Conservation (phyloP, 2,888 invertebrate genomes). For the Thymelicus sylvestris region DNA sequence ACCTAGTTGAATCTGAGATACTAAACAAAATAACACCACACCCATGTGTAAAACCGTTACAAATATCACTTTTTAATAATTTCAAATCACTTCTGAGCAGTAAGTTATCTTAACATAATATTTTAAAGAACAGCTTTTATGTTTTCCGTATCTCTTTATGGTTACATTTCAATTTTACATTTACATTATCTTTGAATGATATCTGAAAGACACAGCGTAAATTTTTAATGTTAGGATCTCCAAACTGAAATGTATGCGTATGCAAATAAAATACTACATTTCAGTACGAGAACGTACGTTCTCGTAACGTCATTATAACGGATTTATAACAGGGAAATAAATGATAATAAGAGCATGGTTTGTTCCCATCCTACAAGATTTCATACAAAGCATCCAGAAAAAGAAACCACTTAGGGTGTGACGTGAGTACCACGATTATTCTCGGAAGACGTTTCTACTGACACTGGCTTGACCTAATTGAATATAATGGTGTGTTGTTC, state of each 20-base stretch:
- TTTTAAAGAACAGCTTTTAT: background rate
- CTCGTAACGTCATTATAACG: constrained; percentile 39
- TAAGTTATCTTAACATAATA: too few species aligned
- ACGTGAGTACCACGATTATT: constrained; percentile 80
- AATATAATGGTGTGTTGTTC: constrained; percentile 81
- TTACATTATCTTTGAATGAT: background rate
- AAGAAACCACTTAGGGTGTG: constrained; percentile 79
- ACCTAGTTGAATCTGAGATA: background rate
- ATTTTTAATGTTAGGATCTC: constrained; percentile 34
- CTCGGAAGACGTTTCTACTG: constrained; percentile 74
- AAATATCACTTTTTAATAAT: too few species aligned
- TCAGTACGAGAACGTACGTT: too few species aligned
- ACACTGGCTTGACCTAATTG: constrained; percentile 81
- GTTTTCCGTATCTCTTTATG: constrained; percentile 12
- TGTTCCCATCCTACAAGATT: constrained; percentile 62
- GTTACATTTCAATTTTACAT: constrained; percentile 1
- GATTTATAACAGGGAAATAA: constrained; percentile 56
- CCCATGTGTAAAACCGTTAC: too few species aligned
- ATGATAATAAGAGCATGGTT: constrained; percentile 59
- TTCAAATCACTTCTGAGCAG: too few species aligned
- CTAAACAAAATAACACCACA: background rate
- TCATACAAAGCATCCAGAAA: constrained; percentile 71
- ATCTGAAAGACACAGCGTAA: constrained; percentile 2
- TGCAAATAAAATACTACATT: too few species aligned
- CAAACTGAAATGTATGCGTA: background rate